A percentile compares a stretch with the other conserved stretches of the same genome.
These are phyloP conservation scores for Alouatta caraya DNA, from an alignment of 2,797 vertebrate genomes.

Conservation along the genomic window DNA sequence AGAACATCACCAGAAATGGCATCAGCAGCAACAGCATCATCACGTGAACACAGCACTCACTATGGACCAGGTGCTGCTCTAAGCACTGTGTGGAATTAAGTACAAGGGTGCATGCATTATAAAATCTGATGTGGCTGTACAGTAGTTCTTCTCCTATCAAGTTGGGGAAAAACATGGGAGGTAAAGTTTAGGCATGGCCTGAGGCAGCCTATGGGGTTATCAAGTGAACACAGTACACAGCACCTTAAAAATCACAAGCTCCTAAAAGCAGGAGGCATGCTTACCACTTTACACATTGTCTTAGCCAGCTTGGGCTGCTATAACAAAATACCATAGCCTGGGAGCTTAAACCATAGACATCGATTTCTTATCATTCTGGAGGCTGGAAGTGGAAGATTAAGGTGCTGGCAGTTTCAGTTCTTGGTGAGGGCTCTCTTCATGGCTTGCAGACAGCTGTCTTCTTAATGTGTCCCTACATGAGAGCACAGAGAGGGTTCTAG, in stretches of 20 bases:
- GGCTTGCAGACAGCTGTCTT: background rate
- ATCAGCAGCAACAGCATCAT: background rate
- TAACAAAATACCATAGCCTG: background rate
- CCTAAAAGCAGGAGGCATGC: background rate
- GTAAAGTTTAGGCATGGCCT: background rate
- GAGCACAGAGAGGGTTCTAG: background rate
- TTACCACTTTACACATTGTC: background rate
- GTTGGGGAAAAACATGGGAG: background rate
- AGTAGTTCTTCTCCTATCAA: background rate
- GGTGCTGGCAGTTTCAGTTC: background rate
- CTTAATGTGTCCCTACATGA: background rate
- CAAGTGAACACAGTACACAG: background rate
- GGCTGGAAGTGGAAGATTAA: background rate
- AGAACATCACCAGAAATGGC: background rate
- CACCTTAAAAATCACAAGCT: background rate
- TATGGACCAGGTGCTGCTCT: background rate
- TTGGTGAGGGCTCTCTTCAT: background rate
- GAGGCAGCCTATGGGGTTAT: background rate
- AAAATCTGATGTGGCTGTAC: background rate
- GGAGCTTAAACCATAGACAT: background rate
- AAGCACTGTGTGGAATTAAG: background rate
- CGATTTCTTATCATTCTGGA: background rate
- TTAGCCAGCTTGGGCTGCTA: background rate
- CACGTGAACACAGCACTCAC: no score
- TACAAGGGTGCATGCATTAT: background rate